Conservation (phyloP, 2,113 vertebrate genomes). For the Perognathus longimembris region DNA sequence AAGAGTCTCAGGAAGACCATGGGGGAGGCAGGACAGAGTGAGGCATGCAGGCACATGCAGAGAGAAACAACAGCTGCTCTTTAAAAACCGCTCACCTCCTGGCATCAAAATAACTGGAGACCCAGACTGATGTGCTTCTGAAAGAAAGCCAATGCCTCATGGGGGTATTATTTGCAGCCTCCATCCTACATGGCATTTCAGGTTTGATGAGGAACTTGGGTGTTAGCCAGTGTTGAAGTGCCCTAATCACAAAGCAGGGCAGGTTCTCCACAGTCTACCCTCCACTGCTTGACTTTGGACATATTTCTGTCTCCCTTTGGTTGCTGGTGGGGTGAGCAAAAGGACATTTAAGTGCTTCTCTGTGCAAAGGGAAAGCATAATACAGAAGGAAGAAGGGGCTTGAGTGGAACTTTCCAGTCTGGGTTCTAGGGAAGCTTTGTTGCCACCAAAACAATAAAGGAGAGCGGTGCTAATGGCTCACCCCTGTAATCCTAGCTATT, state of each 20-base stretch:
- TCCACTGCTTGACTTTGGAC: neutral
- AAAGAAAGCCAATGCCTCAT: neutral
- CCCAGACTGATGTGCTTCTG: neutral
- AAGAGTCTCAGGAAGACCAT: neutral
- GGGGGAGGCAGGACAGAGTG: neutral
- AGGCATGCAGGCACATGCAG: neutral
- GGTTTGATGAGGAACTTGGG: neutral
- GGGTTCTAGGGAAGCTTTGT: neutral
- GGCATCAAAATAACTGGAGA: neutral
- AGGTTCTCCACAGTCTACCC: neutral
- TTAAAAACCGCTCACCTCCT: neutral
- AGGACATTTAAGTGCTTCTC: neutral
- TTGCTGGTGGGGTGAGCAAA: neutral
- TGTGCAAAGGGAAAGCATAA: neutral
- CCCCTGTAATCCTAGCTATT: no score
- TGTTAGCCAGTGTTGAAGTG: neutral
- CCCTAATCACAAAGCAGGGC: neutral
- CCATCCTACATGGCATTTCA: neutral
- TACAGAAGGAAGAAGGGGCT: no score
- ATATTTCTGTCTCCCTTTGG: neutral
- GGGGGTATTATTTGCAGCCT: neutral
- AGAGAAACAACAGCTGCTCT: conserved; percentile 13
- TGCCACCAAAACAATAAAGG: neutral
- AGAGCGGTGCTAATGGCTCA: no score
- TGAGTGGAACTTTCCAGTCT: no score